A percentile compares a stretch with the other conserved stretches of the same genome.
phyloP scores from a whole-genome alignment of 2,888 invertebrate species.

The Coleophora flavipennella region DNA sequence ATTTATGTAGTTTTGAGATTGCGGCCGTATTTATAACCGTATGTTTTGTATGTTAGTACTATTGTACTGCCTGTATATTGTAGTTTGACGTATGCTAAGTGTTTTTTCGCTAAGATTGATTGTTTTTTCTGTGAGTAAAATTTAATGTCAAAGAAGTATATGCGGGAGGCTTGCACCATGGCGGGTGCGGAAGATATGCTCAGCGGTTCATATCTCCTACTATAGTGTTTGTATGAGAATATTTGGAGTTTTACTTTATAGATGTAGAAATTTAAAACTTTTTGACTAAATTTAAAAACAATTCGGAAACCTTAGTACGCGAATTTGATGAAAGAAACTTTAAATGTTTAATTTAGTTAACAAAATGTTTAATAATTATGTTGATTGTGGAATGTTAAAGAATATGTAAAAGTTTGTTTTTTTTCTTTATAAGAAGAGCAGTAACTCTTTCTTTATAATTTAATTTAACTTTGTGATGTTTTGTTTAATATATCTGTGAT shows the following conservation, averaged over 20 bases:
- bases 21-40: slow-evolving; percentile 5
- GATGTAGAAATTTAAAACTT: neutral
- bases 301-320: slow-evolving; percentile 1
- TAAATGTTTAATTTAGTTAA: no score
- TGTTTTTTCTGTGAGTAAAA: no score
- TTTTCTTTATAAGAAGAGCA: no score
- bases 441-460: neutral
- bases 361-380: no score
- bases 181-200: slow-evolving; percentile 1
- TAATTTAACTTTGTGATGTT: neutral
- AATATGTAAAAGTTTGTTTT: no score
- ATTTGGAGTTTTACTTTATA: neutral
- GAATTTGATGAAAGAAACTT: no score
- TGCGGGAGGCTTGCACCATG: slow-evolving; percentile 1
- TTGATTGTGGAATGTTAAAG: no score
- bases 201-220: slow-evolving; percentile 1
- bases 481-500: neutral
- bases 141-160: neutral
- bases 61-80: slow-evolving; percentile 1
- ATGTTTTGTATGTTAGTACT: neutral
- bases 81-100: no score
- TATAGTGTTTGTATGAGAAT: slow-evolving; percentile 1
- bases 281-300: neutral
- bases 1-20: slow-evolving; percentile 4
- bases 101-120: slow-evolving; percentile 3